These are phyloP conservation scores for Onthophagus taurus DNA, from an alignment of 1,140 invertebrate species.

Conservation along the genomic window DNA sequence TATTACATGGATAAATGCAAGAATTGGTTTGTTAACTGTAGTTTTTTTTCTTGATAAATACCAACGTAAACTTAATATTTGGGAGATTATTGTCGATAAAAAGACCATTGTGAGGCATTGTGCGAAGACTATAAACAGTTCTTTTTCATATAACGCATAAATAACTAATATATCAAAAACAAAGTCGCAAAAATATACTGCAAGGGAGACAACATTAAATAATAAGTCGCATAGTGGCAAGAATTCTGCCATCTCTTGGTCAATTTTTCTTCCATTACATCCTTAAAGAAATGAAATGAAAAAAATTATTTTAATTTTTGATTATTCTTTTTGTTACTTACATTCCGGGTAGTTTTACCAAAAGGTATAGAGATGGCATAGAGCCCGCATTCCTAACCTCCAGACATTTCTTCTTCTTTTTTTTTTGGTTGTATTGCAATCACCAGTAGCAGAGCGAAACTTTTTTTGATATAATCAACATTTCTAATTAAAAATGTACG, in stretches of 20 bases:
- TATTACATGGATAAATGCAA: conserved; percentile 59
- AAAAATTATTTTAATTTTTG: conserved; percentile 1
- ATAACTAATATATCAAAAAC: conserved; percentile 80
- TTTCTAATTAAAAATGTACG: too few species aligned
- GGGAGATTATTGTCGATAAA: conserved; percentile 62
- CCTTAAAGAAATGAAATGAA: conserved; percentile 1
- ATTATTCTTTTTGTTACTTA: conserved; percentile 17
- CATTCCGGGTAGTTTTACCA: conserved; percentile 26
- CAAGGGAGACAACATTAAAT: conserved; percentile 83
- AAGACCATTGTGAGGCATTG: conserved; percentile 58
- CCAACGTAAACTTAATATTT: conserved; percentile 52
- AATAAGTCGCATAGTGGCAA: conserved; percentile 79
- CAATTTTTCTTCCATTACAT: conserved; percentile 8
- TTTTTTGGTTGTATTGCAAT: too few species aligned
- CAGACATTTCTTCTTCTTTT: conserved; percentile 28
- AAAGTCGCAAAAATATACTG: conserved; percentile 85
- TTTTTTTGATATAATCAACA: too few species aligned
- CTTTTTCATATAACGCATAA: conserved; percentile 64
- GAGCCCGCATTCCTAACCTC: conserved; percentile 34
- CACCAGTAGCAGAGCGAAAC: too few species aligned
- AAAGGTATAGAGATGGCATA: too few species aligned
- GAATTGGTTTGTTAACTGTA: conserved; percentile 37
- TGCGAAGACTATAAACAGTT: conserved; percentile 48
- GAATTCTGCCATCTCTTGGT: conserved; percentile 57
- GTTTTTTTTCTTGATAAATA: conserved; percentile 35